Percentiles rank a stretch among this genome's conserved stretches.
Evolutionary conservation across 2,888 invertebrate species (phyloP).

Genomic region (Lithophane ornitopus): DNA sequence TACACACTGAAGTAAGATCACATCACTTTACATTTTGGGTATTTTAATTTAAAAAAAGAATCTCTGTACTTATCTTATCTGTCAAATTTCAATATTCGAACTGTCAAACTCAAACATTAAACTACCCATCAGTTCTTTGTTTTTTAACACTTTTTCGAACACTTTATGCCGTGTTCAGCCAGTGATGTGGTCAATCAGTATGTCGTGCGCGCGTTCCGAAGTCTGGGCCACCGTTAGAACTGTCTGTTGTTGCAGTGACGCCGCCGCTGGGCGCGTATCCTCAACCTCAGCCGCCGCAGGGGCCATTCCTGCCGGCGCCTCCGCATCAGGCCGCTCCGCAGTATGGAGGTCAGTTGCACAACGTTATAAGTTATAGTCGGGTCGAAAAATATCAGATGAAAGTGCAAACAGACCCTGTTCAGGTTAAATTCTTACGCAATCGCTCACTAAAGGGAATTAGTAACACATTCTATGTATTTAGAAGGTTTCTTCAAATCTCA

Average conservation of each 20-base stretch:
- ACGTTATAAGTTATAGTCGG: background rate
- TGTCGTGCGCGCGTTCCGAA: conserved; percentile 47
- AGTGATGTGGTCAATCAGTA: conserved; percentile 53
- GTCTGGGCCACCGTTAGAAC: conserved; percentile 63
- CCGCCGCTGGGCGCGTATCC: conserved; percentile 91
- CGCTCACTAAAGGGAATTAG: background rate
- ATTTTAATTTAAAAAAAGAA: conserved; percentile 39
- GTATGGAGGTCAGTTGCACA: conserved; percentile 84
- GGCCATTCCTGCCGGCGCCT: conserved; percentile 92
- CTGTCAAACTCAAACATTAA: conserved; percentile 34
- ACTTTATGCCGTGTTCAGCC: background rate
- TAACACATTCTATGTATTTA: background rate
- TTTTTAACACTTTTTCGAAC: conserved; percentile 4
- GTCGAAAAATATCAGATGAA: no score
- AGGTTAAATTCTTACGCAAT: background rate
- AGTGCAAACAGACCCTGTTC: background rate
- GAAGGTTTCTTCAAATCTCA: background rate
- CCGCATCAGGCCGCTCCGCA: conserved; percentile 91
- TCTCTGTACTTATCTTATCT: background rate
- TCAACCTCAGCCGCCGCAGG: conserved; percentile 91
- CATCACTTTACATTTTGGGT: conserved; percentile 51
- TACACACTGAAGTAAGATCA: conserved; percentile 42
- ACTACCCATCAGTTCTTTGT: conserved; percentile 31
- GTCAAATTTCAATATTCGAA: background rate
- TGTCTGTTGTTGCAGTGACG: conserved; percentile 87